phyloP scores from a whole-genome alignment of 30 jellyfish, hydroid and myxozoan species.

The Phacellophora camtschatica region DNA sequence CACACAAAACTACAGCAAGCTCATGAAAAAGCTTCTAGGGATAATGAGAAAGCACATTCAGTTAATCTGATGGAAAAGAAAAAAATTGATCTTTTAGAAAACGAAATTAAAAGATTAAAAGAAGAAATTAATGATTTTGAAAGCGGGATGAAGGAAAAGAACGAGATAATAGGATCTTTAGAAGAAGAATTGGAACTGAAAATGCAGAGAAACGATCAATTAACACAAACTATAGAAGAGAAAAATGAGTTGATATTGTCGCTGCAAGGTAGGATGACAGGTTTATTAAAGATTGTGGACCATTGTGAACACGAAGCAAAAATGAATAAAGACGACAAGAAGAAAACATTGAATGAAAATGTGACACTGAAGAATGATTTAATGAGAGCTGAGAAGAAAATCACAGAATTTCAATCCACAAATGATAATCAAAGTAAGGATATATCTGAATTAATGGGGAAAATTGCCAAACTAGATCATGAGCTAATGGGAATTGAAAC shows the following conservation, averaged over 20 bases:
- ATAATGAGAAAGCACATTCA: conserved; percentile 13
- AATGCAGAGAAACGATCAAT: conserved; percentile 22
- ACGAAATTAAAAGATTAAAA: conserved; percentile 21
- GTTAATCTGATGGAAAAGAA: conserved; percentile 9
- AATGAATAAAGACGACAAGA: conserved; percentile 16
- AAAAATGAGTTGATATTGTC: conserved; percentile 44
- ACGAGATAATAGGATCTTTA: neutral
- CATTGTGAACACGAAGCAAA: conserved; percentile 12
- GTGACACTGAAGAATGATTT: conserved; percentile 14
- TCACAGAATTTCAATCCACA: conserved; percentile 19
- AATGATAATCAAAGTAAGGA: conserved; percentile 3
- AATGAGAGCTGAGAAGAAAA: conserved; percentile 9
- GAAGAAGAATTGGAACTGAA: conserved; percentile 52
- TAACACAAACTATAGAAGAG: conserved; percentile 25
- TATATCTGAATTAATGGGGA: neutral
- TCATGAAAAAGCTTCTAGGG: neutral
- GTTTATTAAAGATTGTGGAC: conserved; percentile 21
- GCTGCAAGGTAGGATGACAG: conserved; percentile 36
- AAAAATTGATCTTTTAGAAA: conserved; percentile 16
- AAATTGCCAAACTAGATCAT: conserved; percentile 11
- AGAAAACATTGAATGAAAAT: neutral
- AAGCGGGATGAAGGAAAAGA: conserved; percentile 13
- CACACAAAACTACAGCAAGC: conserved; percentile 25
- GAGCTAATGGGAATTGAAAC: conserved; percentile 53
- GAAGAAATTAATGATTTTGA: conserved; percentile 34